Evolutionary conservation across 2,888 invertebrate genomes (phyloP).

Genomic region (Hermodice carunculata): DNA sequence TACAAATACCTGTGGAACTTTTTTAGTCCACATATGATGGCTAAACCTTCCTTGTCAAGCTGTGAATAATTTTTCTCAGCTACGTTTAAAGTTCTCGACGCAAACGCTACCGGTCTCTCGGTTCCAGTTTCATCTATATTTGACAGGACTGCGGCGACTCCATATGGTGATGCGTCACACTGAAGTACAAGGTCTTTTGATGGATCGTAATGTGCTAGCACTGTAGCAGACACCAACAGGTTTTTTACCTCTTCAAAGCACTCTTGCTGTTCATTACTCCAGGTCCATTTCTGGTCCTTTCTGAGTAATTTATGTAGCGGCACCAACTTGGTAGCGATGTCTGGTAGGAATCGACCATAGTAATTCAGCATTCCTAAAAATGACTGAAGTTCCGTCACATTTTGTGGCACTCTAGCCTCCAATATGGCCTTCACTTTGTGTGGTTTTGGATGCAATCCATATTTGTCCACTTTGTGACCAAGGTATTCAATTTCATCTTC

Average conservation of each 20-base stretch:
- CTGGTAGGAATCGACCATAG: neutral
- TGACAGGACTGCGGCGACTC: constrained; percentile 56
- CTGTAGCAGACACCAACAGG: neutral
- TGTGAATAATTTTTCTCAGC: constrained; percentile 62
- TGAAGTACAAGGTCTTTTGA: constrained; percentile 51
- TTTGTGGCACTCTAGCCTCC: neutral
- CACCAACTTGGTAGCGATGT: neutral
- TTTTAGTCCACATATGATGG: constrained; percentile 63
- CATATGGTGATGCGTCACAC: constrained; percentile 63
- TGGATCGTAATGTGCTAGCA: constrained; percentile 57
- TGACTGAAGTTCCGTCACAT: neutral
- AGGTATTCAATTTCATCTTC: neutral
- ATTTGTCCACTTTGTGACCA: neutral
- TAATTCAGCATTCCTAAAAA: constrained; percentile 3
- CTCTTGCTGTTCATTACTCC: neutral
- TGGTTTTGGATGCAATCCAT: neutral
- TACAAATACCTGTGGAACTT: constrained; percentile 67
- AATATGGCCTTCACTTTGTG: neutral
- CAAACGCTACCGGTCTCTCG: constrained; percentile 68
- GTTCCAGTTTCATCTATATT: constrained; percentile 51
- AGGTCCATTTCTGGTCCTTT: neutral
- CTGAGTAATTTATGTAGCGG: neutral
- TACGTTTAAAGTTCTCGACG: constrained; percentile 66
- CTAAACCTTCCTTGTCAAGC: constrained; percentile 64
- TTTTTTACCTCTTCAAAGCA: neutral